These are phyloP conservation scores for Nomada hirtipes DNA, from an alignment of 2,888 invertebrate species.

Conservation along the genomic window DNA sequence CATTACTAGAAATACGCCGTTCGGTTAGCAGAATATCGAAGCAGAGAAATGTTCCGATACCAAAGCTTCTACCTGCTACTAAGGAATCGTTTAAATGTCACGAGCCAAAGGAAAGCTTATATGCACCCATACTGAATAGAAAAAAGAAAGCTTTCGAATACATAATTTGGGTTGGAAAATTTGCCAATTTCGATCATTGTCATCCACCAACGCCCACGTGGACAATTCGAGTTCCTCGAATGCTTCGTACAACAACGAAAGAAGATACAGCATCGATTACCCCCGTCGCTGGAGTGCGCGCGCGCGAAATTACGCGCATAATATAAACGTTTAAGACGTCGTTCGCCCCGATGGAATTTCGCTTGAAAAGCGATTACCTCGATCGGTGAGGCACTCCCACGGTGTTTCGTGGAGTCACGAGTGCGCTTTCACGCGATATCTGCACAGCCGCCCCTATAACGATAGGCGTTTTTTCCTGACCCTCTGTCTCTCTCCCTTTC, in stretches of 20 bases:
- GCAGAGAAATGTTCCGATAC: too few species aligned
- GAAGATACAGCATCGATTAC: slow-evolving; percentile 5
- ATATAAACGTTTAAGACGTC: slow-evolving; percentile 57
- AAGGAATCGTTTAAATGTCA: too few species aligned
- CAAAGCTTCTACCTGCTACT: too few species aligned
- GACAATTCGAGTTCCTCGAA: background rate
- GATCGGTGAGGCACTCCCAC: slow-evolving; percentile 59
- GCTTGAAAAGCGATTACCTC: slow-evolving; percentile 37
- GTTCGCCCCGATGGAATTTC: slow-evolving; percentile 39
- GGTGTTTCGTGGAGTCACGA: slow-evolving; percentile 65
- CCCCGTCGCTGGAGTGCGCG: background rate
- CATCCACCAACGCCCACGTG: background rate
- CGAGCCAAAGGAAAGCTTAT: too few species aligned
- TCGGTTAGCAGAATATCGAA: too few species aligned
- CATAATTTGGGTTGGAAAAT: too few species aligned
- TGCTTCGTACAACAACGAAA: background rate
- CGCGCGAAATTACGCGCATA: slow-evolving; percentile 31
- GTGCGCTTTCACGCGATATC: slow-evolving; percentile 75
- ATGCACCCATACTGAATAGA: too few species aligned
- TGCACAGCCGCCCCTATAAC: slow-evolving; percentile 71
- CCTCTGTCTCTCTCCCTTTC: background rate
- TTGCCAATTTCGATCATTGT: background rate
- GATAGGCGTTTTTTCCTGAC: slow-evolving; percentile 65
- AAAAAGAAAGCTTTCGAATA: too few species aligned
- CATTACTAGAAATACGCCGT: too few species aligned